phyloP scores from a whole-genome alignment of 1,140 invertebrate species.

The Tetramorium parvispinum region DNA sequence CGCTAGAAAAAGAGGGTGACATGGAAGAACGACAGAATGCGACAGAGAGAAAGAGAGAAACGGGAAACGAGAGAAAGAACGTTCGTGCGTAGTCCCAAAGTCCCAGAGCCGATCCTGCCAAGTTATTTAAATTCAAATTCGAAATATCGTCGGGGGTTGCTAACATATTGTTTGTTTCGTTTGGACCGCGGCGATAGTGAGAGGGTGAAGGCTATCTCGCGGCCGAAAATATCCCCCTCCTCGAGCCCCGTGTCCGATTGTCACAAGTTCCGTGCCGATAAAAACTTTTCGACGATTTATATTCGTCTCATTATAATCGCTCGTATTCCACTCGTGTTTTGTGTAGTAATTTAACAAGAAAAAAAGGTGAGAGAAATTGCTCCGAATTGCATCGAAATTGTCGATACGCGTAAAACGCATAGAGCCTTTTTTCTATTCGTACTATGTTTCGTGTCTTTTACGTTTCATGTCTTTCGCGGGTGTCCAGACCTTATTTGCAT shows the following conservation, averaged over 20 bases:
- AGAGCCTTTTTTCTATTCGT: slow-evolving; percentile 3
- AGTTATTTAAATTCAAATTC: slow-evolving; percentile 87
- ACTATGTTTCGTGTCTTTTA: slow-evolving; percentile 4
- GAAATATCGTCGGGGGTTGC: slow-evolving; percentile 86
- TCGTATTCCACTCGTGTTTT: background rate
- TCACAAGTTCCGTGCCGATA: slow-evolving; percentile 39
- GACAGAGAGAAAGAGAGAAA: slow-evolving; percentile 64
- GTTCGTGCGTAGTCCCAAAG: slow-evolving; percentile 84
- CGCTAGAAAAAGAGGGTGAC: slow-evolving; percentile 64
- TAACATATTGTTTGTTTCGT: slow-evolving; percentile 87
- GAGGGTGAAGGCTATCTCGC: slow-evolving; percentile 75
- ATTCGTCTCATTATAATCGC: slow-evolving; percentile 35
- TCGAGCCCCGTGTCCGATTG: slow-evolving; percentile 51
- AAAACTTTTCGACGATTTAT: slow-evolving; percentile 36
- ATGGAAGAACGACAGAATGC: slow-evolving; percentile 63
- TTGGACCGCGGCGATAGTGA: slow-evolving; percentile 78
- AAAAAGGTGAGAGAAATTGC: background rate
- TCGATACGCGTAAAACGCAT: background rate
- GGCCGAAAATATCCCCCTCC: slow-evolving; percentile 60
- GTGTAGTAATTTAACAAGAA: background rate
- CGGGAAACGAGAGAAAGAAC: slow-evolving; percentile 78
- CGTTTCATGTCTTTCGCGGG: slow-evolving; percentile 47
- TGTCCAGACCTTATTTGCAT: slow-evolving; percentile 77
- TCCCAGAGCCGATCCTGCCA: slow-evolving; percentile 86
- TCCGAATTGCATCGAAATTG: no score